phyloP scores from a whole-genome alignment of 2,888 invertebrate species.

The Ferrisia virgata region DNA sequence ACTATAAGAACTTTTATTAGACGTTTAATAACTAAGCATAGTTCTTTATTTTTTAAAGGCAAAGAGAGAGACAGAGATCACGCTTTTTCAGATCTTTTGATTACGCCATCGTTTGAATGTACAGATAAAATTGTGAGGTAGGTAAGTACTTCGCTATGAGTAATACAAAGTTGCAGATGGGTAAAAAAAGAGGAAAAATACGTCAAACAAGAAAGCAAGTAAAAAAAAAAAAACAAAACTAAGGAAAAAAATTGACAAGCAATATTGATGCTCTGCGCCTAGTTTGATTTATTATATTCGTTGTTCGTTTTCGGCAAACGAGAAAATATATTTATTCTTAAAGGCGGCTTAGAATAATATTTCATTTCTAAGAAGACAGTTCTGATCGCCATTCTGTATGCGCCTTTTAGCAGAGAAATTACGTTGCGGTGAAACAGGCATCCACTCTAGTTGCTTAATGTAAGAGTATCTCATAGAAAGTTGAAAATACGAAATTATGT shows the following conservation, averaged over 20 bases:
- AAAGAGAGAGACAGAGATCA: too few relatives aligned
- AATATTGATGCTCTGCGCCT: constrained; percentile 41
- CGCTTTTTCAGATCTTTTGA: not conserved
- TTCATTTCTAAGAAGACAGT: constrained; percentile 33
- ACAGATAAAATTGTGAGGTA: not conserved
- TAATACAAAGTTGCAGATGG: not conserved
- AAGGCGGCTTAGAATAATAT: constrained; percentile 36
- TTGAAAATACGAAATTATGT: not conserved
- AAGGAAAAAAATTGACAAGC: constrained; percentile 34
- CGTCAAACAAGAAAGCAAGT: not conserved
- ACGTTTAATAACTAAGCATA: too few relatives aligned
- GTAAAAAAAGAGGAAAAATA: not conserved
- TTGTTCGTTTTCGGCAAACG: constrained; percentile 40
- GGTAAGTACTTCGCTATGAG: not conserved
- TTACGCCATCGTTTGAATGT: not conserved
- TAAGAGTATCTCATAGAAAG: not conserved
- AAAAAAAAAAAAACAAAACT: constrained; percentile 15
- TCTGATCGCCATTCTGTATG: constrained; percentile 17
- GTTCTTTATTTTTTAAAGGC: too few relatives aligned
- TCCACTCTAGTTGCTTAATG: not conserved
- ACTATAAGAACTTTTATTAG: too few relatives aligned
- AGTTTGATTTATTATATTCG: constrained; percentile 41
- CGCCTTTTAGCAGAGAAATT: constrained; percentile 10
- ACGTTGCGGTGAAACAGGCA: not conserved
- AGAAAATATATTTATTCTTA: constrained; percentile 42